Conservation (phyloP, 2,113 vertebrate genomes). For the Labrus mixtus region DNA sequence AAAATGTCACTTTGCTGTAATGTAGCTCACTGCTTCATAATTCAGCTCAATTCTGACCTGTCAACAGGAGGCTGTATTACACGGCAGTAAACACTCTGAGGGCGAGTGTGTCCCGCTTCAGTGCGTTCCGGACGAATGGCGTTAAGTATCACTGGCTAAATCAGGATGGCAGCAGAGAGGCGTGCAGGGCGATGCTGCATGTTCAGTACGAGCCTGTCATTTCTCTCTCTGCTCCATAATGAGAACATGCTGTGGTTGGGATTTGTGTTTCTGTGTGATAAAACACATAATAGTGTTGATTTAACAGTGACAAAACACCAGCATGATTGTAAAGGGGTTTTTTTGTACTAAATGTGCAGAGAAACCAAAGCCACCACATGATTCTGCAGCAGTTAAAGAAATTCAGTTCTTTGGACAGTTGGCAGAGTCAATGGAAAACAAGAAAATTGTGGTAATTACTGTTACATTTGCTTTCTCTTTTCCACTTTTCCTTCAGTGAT, state of each 20-base stretch:
- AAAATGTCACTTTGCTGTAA: conserved; percentile 67
- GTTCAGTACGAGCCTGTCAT: conserved; percentile 22
- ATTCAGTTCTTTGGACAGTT: conserved; percentile 39
- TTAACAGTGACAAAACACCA: conserved; percentile 29
- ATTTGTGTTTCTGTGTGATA: background rate
- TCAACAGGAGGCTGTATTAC: conserved; percentile 58
- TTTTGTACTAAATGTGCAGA: conserved; percentile 11
- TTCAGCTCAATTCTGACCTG: conserved; percentile 68
- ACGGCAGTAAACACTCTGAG: conserved; percentile 53
- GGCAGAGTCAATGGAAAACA: conserved; percentile 33
- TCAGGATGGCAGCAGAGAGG: conserved; percentile 51
- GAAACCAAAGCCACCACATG: conserved; percentile 20
- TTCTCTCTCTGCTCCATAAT: conserved; percentile 4
- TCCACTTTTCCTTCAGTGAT: conserved; percentile 43
- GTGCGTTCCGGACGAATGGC: conserved; percentile 25
- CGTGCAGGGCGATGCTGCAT: conserved; percentile 30
- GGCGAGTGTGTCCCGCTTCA: conserved; percentile 44
- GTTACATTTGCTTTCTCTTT: conserved; percentile 36
- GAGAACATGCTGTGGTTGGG: conserved; percentile 5
- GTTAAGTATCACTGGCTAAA: conserved; percentile 59
- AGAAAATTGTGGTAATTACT: conserved; percentile 57
- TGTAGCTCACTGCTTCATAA: conserved; percentile 64
- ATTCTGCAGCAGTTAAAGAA: conserved; percentile 25
- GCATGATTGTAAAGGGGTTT: conserved; percentile 20
- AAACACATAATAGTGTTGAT: conserved; percentile 5